Evolutionary conservation across 2,888 invertebrate genomes (phyloP), one percentile per base, ranked within the genome.

Genomic region (Trichopoda pennipes): DNA sequence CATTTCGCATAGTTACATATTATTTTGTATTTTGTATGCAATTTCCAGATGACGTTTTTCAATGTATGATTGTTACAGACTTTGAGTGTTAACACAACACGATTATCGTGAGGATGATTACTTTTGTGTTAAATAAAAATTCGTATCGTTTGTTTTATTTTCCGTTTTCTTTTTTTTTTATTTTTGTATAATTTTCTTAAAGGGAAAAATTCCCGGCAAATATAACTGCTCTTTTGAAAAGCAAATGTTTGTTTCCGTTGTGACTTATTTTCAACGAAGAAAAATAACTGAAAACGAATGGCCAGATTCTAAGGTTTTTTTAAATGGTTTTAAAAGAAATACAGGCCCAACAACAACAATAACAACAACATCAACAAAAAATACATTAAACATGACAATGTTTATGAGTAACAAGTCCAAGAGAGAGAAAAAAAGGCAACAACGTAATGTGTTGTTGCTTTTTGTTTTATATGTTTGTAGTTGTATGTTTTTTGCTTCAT

Each of bases 91-190:
- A 89, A 89, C 86, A 87, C 86, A 88, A 88, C 88, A 88, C 88
- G 88, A 89, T 88, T 89, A 88, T 88, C 88, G 88, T 88, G 88
- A 88, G 88, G 88, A 87, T 89, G 88, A 89, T 89, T 89, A 88
- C 89, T 89, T 89, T 88, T 88, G 89, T 88, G 86, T 88, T 88
- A 83, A 86, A 86, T 68, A 74, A 73, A 79, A 79, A 61, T 69
- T 80, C 68, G 68, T 68, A 80, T 49, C 66, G 68, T 87, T 86
- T 60, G 16, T 17, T 53, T 47, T 16, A 58, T 44, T 60, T 6
- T 47, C 9, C 44, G 35, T 8, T 49, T 47, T 55, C 32, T 28
- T 28, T n/a, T n/a, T n/a, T n/a, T n/a, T n/a, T n/a, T n/a, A n/a
- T n/a, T n/a, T n/a, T n/a, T n/a, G n/a, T 28, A 28, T 28, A 28